Evolutionary conservation across 2,888 invertebrate species (phyloP).

Genomic region (Muschampia plurimacula): DNA sequence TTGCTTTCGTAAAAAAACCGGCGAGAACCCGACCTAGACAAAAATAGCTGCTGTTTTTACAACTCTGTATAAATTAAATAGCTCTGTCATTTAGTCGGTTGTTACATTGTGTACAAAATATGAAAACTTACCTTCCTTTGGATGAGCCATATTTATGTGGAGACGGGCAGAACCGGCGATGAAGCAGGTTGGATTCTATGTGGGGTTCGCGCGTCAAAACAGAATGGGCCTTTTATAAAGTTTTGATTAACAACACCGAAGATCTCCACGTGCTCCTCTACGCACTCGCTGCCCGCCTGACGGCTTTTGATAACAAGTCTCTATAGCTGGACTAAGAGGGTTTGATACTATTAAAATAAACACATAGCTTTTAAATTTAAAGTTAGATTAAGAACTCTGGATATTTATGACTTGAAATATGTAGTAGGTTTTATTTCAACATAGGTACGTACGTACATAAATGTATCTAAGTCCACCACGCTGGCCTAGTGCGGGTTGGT

Average conservation of each 20-base stretch:
- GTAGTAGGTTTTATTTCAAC: too few species aligned
- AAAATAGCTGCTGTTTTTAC: slow-evolving; percentile 1
- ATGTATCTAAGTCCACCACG: too few species aligned
- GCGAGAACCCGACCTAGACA: slow-evolving; percentile 41
- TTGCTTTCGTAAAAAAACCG: slow-evolving; percentile 41
- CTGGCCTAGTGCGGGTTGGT: too few species aligned
- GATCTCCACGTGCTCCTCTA: slow-evolving; percentile 69
- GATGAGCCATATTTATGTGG: slow-evolving; percentile 65
- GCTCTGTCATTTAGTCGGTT: slow-evolving; percentile 47
- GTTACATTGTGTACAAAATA: slow-evolving; percentile 41
- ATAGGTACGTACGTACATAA: too few species aligned
- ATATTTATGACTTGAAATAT: too few species aligned
- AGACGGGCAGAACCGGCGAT: slow-evolving; percentile 44
- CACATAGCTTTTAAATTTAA: slow-evolving; percentile 8
- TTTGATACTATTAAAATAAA: slow-evolving; percentile 54
- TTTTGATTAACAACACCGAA: slow-evolving; percentile 61
- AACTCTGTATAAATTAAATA: slow-evolving; percentile 7
- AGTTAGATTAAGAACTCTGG: too few species aligned
- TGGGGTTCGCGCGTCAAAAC: slow-evolving; percentile 62
- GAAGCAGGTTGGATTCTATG: slow-evolving; percentile 55
- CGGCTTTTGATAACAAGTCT: slow-evolving; percentile 67
- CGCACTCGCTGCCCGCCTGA: slow-evolving; percentile 57
- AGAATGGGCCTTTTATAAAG: slow-evolving; percentile 74
- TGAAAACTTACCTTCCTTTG: slow-evolving; percentile 74
- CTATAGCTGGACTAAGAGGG: slow-evolving; percentile 47